Evolutionary conservation across 2,113 vertebrate species (phyloP).

Genomic region (Parotia lawesii): DNA sequence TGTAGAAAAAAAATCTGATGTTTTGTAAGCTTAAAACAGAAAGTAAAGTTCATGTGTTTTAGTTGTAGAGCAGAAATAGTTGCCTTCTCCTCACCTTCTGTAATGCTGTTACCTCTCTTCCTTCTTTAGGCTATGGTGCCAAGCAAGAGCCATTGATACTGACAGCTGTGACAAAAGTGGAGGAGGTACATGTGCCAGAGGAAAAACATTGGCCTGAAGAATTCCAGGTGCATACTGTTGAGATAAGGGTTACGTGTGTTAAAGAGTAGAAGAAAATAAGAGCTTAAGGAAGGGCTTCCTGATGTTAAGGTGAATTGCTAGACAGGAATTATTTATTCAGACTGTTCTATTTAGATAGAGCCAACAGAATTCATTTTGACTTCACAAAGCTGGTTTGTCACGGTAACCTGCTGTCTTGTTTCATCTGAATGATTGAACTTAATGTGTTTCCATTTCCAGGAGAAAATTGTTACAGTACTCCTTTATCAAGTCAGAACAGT

Average conservation of each 20-base stretch:
- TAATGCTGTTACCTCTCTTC: not conserved
- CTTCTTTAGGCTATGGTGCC: constrained; percentile 78
- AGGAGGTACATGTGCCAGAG: constrained; percentile 57
- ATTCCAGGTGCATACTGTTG: constrained; percentile 71
- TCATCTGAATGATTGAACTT: constrained; percentile 7
- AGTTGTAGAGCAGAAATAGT: not conserved
- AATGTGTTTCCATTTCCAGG: not conserved
- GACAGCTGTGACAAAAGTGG: constrained; percentile 71
- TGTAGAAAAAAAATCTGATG: not conserved
- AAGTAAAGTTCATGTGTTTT: not conserved
- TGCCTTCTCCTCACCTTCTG: not conserved
- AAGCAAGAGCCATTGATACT: constrained; percentile 73
- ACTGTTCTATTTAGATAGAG: not conserved
- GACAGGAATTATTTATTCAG: constrained; percentile 4
- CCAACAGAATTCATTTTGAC: not conserved
- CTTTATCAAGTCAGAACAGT: constrained; percentile 5
- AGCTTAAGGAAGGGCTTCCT: not conserved
- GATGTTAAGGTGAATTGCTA: constrained; percentile 1
- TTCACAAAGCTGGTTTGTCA: constrained; percentile 31
- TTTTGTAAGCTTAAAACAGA: not conserved
- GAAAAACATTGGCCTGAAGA: constrained; percentile 67
- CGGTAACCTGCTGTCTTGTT: not conserved
- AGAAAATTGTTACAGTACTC: not conserved
- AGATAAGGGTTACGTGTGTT: not conserved
- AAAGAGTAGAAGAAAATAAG: not conserved